Percentiles rank a stretch among this genome's conserved stretches.
Conservation (phyloP, 2,888 invertebrate species). For the Antheraea yamamai region DNA sequence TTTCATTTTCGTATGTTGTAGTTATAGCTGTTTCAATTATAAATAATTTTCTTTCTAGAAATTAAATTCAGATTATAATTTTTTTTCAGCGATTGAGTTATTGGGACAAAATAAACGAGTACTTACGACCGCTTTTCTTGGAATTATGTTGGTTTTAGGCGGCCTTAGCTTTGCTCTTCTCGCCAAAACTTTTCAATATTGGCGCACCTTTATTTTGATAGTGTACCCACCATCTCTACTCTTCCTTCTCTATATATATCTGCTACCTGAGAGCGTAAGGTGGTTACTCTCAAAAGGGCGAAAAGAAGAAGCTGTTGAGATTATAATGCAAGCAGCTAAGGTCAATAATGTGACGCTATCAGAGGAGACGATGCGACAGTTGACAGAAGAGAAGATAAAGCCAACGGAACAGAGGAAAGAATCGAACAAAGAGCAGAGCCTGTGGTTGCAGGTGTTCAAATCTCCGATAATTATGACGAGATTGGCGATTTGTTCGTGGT, state of each 20-base stretch:
- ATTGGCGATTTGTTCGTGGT: conserved; percentile 76
- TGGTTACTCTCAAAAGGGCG: conserved; percentile 89
- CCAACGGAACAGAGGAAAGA: conserved; percentile 50
- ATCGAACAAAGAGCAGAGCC: conserved; percentile 44
- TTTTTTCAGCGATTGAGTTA: conserved; percentile 68
- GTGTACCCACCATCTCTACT: conserved; percentile 87
- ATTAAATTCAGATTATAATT: not conserved
- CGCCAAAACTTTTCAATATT: conserved; percentile 86
- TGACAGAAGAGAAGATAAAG: conserved; percentile 63
- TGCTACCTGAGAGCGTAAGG: conserved; percentile 89
- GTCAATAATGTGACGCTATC: conserved; percentile 81
- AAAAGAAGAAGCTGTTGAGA: conserved; percentile 84
- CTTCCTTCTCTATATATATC: conserved; percentile 85
- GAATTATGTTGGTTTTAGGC: conserved; percentile 84
- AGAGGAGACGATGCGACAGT: conserved; percentile 69
- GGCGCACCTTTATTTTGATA: conserved; percentile 86
- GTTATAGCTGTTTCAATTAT: too few relatives aligned
- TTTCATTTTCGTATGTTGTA: not conserved
- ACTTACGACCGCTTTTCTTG: conserved; percentile 68
- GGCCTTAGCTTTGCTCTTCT: conserved; percentile 86
- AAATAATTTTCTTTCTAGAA: not conserved
- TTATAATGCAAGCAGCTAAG: conserved; percentile 84
- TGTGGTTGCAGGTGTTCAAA: conserved; percentile 64
- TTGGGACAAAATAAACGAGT: conserved; percentile 73
- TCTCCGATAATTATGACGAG: conserved; percentile 71